Evolutionary conservation across 2,888 invertebrate genomes (phyloP).

Genomic region (Cheilosia vernalis): DNA sequence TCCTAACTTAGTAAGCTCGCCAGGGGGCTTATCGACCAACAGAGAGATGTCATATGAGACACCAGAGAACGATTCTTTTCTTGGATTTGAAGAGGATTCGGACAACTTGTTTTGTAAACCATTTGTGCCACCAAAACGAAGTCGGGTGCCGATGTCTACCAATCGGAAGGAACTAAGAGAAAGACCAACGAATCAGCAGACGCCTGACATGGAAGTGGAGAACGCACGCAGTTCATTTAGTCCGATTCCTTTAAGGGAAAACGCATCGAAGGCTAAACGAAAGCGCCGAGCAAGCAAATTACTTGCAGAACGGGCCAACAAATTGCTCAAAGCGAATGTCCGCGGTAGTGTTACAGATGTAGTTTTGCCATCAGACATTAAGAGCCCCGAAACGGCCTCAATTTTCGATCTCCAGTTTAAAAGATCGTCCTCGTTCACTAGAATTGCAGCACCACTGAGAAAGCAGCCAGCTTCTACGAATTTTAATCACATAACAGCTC

Average conservation of each 20-base stretch:
- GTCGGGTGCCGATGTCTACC: background rate
- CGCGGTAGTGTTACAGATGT: background rate
- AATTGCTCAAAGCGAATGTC: slow-evolving; percentile 2
- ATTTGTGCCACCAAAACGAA: slow-evolving; percentile 20
- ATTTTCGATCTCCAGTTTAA: background rate
- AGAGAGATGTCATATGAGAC: background rate
- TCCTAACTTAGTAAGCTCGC: too few relatives aligned
- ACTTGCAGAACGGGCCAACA: background rate
- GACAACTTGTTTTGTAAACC: slow-evolving; percentile 60
- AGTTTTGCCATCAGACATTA: too few relatives aligned
- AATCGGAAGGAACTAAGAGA: background rate
- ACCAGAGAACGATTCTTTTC: background rate
- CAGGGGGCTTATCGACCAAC: background rate
- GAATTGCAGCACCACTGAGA: background rate
- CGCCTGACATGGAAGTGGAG: background rate
- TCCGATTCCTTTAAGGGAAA: background rate
- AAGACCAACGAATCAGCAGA: too few relatives aligned
- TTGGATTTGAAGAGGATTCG: background rate
- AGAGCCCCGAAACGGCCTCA: too few relatives aligned
- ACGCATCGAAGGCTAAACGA: background rate
- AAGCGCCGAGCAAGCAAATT: slow-evolving; percentile 22
- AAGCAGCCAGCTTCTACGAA: background rate
- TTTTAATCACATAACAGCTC: background rate
- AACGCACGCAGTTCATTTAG: background rate
- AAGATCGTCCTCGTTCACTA: background rate